A percentile compares a stretch with the other conserved stretches of the same genome.
These are phyloP conservation scores for Scotopteryx bipunctaria DNA, from an alignment of 2,888 invertebrate genomes.

Conservation along the genomic window DNA sequence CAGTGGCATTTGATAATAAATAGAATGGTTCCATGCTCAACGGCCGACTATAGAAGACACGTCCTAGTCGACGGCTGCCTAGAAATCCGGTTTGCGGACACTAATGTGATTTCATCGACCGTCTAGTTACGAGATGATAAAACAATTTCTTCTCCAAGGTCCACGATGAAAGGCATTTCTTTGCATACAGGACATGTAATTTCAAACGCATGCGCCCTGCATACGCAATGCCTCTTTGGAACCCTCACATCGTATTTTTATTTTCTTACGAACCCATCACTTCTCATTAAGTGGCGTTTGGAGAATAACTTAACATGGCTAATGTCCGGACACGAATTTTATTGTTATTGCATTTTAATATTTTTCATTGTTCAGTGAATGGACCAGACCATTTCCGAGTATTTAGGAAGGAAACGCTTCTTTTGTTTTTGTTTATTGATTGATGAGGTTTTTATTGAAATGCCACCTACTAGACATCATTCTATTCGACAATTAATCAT, in stretches of 20 bases:
- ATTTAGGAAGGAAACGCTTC: conserved; percentile 72
- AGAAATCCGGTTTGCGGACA: conserved; percentile 11
- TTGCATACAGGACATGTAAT: conserved; percentile 78
- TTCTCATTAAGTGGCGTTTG: conserved; percentile 83
- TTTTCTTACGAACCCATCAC: conserved; percentile 83
- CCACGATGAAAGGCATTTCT: conserved; percentile 61
- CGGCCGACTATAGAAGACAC: too few relatives aligned
- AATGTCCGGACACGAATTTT: conserved; percentile 83
- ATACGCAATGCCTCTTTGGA: conserved; percentile 69
- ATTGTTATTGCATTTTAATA: conserved; percentile 83
- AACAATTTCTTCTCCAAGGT: conserved; percentile 54
- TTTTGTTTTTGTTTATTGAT: conserved; percentile 60
- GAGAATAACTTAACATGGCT: conserved; percentile 81
- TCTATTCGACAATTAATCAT: conserved; percentile 5
- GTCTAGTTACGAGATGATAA: conserved; percentile 23
- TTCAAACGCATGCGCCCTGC: conserved; percentile 69
- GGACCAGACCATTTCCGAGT: conserved; percentile 62
- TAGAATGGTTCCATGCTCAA: too few relatives aligned
- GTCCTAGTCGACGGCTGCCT: too few relatives aligned
- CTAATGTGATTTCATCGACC: conserved; percentile 13
- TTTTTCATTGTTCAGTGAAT: conserved; percentile 74
- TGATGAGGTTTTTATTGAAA: conserved; percentile 39
- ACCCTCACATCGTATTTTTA: conserved; percentile 74
- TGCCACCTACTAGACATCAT: conserved; percentile 22
- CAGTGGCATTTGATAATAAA: too few relatives aligned